Base-by-base conservation (phyloP, 2,888 invertebrate species). In the Aphodius sticticus region DNA sequence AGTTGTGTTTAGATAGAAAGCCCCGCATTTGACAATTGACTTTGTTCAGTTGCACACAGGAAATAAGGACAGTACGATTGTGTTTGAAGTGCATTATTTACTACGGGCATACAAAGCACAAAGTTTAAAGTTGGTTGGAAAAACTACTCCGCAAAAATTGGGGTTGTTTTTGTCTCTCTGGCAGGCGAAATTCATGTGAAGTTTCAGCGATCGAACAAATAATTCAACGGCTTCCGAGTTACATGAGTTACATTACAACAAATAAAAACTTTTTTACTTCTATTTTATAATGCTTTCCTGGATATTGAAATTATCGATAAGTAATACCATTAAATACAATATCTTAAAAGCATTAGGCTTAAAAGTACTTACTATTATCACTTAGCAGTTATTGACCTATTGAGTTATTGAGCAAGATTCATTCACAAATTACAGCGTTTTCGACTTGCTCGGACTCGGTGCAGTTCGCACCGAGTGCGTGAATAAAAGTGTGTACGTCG, bases 41-140 rank as follows among this genome's bases (percentile, higher is more conserved):
- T 9, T 53, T 53, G 53, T 53, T 12, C 9, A 9, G 53, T 53
- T 53, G 53, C 53, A 53, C 9, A 53, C 7, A 53, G 53, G 12
- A 53, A 53, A 53, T 53, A 53, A 5, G 12, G 53, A 53, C 12
- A 53, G 53, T 53, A 12, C 53, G 7, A 53, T 53, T 53, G 53
- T 53, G 53, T 53, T 53, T 53, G 3, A 53, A 7, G 12, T 53
- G 12, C 53, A 53, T 53, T 53, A 53, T 53, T 53, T 53, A 53
- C 2, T 53, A 12, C 12, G 53, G 53, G 4, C 53, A 53, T 53
- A 53, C 53, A 72, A 72, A 72, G 36, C 14, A 26, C 9, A 72
- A 72, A 36, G 35, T 72, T 15, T 16, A 72, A 72, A 72, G 72
- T n/a, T 6, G 26, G 72, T 16, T n/a, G 72, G 15, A 12, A 14